Conservation (phyloP, 1,140 invertebrate species). For the Metaphire vulgaris region DNA sequence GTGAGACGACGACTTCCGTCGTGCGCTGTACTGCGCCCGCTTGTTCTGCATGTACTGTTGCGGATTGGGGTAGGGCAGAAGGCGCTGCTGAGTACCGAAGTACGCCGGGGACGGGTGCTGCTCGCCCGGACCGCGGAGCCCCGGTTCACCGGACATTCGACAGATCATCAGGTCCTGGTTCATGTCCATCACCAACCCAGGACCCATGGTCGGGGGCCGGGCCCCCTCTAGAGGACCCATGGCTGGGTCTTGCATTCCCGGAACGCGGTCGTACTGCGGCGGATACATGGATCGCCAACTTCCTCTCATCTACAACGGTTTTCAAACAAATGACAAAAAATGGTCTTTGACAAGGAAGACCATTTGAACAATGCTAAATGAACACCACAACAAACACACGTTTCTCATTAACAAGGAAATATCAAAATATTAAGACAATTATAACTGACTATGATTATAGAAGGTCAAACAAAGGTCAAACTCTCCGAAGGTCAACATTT, state of each 20-base stretch:
- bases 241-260: too few relatives aligned
- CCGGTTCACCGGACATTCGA: neutral
- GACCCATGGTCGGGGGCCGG: neutral
- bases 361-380: too few relatives aligned
- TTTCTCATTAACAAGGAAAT: too few relatives aligned
- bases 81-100: neutral
- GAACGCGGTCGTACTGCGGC: neutral
- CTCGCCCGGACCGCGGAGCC: neutral
- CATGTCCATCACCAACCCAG: neutral
- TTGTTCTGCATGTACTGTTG: conserved; percentile 25
- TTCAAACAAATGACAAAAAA: too few relatives aligned
- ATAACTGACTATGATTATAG: neutral
- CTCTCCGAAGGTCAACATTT: neutral
- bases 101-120: neutral
- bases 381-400: too few relatives aligned
- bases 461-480: neutral
- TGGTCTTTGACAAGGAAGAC: neutral
- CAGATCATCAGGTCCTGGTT: neutral
- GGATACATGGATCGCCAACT: neutral
- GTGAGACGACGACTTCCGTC: neutral
- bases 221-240: neutral
- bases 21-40: conserved; percentile 18
- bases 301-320: neutral
- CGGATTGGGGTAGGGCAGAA: conserved; percentile 10
- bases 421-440: neutral